Percentiles rank a stretch among this genome's conserved stretches.
phyloP scores from a whole-genome alignment of 2,113 vertebrate species.

The Hemibagrus wyckioides region DNA sequence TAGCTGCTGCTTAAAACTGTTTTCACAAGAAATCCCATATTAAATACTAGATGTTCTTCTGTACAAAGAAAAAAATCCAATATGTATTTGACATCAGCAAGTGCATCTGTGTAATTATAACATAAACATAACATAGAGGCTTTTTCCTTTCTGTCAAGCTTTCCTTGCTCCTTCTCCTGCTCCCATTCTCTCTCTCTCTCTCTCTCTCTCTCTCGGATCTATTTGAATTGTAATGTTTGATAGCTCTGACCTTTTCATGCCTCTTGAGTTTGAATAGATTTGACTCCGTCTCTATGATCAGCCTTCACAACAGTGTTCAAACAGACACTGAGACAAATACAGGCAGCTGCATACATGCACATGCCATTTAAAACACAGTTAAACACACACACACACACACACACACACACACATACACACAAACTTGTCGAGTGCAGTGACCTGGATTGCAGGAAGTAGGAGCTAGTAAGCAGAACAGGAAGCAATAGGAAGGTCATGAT shows the following conservation, averaged over 20 bases:
- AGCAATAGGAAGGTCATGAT: constrained; percentile 24
- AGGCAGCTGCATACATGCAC: constrained; percentile 19
- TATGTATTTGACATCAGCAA: background rate
- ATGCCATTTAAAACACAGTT: constrained; percentile 21
- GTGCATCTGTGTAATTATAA: background rate
- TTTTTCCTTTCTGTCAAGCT: constrained; percentile 16
- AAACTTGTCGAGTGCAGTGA: constrained; percentile 5
- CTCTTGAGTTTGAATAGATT: constrained; percentile 51
- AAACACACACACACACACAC: background rate
- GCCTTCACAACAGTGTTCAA: constrained; percentile 46
- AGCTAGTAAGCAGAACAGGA: constrained; percentile 24
- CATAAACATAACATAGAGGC: background rate
- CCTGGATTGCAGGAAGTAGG: constrained; percentile 20
- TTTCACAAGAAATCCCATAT: background rate
- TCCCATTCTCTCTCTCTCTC: background rate
- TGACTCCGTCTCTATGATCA: constrained; percentile 44
- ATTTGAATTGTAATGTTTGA: constrained; percentile 46
- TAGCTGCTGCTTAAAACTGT: background rate
- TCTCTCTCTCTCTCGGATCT: constrained; percentile 5
- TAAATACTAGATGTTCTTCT: constrained; percentile 8
- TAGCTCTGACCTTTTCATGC: constrained; percentile 47
- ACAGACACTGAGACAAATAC: constrained; percentile 38
- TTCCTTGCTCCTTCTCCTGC: background rate
- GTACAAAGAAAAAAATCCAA: background rate
- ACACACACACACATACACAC: constrained; percentile 4